Percentiles rank a stretch among this genome's conserved stretches.
phyloP scores from a whole-genome alignment of 2,113 vertebrate genomes.

The Candoia aspera region DNA sequence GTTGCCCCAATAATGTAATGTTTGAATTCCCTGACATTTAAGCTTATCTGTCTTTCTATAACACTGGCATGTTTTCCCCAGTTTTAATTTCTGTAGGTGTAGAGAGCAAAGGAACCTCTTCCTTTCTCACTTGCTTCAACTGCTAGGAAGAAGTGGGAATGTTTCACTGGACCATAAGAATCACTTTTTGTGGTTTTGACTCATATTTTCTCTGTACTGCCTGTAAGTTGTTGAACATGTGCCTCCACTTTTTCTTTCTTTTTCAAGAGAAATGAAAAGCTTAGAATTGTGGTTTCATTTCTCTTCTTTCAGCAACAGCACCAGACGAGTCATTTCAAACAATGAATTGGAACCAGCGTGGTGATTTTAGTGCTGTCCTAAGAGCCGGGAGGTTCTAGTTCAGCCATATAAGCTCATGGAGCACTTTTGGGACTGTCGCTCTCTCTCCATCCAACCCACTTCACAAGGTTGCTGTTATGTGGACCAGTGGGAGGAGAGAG shows the following conservation, averaged over 20 bases:
- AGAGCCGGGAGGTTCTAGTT: neutral
- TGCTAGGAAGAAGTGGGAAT: constrained; percentile 10
- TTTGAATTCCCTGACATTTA: neutral
- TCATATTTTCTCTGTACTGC: constrained; percentile 34
- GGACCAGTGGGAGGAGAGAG: neutral
- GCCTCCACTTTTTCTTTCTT: neutral
- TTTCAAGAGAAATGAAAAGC: neutral
- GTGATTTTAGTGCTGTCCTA: neutral
- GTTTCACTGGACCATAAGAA: neutral
- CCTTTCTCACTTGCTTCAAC: neutral
- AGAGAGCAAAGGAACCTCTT: constrained; percentile 6
- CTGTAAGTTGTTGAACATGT: constrained; percentile 7
- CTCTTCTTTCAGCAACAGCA: neutral
- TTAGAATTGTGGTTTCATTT: constrained; percentile 6
- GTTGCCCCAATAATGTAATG: neutral
- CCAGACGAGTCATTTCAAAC: constrained; percentile 3
- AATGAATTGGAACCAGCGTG: neutral
- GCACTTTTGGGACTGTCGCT: neutral
- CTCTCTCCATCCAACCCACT: neutral
- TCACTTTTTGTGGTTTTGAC: neutral
- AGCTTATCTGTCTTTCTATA: accelerated
- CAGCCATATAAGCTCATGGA: neutral
- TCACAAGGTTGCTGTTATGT: neutral
- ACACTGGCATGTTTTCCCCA: neutral
- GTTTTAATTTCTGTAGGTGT: constrained; percentile 12